A percentile compares a stretch with the other conserved stretches of the same genome.
Conservation (phyloP, 1,140 invertebrate species). For the Conopomorpha cramerella region DNA sequence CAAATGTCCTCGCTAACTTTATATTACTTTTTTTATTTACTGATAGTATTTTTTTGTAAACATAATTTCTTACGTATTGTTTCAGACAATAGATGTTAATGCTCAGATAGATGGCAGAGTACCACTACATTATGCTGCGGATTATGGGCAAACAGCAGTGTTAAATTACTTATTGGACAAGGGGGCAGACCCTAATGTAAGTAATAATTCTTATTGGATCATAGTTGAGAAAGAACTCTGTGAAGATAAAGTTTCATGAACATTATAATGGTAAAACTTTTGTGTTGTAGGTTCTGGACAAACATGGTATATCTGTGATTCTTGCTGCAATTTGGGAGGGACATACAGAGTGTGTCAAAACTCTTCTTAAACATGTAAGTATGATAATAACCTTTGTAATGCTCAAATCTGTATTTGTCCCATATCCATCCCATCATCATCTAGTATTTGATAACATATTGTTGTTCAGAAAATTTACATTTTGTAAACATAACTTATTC, state of each 20-base stretch:
- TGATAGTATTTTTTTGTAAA: conserved; percentile 5
- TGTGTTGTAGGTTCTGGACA: conserved; percentile 89
- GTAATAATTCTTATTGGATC: no score
- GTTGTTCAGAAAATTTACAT: no score
- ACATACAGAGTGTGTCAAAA: conserved; percentile 87
- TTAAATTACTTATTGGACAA: conserved; percentile 85
- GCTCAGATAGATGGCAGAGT: conserved; percentile 83
- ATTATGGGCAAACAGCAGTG: conserved; percentile 93
- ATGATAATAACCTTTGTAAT: no score
- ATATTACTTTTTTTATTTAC: conserved; percentile 4
- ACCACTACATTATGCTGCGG: conserved; percentile 89
- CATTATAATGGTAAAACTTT: no score
- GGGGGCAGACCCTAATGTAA: conserved; percentile 93
- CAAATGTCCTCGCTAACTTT: no score
- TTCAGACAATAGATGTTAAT: conserved; percentile 84
- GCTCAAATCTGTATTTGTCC: no score
- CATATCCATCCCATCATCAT: no score
- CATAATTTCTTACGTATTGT: conserved; percentile 6
- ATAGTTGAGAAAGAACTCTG: no score
- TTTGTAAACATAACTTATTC: no score
- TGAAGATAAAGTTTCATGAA: no score
- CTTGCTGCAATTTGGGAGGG: conserved; percentile 96
- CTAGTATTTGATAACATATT: no score
- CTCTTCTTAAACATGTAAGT: conserved; percentile 82
- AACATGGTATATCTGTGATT: conserved; percentile 91